These are phyloP conservation scores for Galemys pyrenaicus DNA, from an alignment of 2,113 vertebrate genomes.

Conservation along the genomic window DNA sequence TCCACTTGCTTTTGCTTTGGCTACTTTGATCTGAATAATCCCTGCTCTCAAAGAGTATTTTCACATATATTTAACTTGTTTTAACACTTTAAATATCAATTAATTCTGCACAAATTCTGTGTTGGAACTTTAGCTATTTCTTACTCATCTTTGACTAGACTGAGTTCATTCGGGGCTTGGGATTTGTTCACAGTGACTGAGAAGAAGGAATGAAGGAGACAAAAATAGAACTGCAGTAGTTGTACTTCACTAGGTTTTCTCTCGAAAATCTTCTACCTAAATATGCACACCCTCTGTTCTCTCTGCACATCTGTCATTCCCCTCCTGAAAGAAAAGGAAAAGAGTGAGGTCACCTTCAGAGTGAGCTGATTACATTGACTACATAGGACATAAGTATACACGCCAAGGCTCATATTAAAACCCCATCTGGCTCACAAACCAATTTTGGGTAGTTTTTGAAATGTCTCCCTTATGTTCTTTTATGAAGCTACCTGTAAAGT, in stretches of 20 bases:
- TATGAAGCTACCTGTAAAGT: neutral
- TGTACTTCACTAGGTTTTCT: neutral
- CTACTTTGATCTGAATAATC: neutral
- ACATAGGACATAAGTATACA: no score
- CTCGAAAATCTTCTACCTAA: neutral
- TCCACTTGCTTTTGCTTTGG: neutral
- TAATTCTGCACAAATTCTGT: neutral
- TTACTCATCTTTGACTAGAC: neutral
- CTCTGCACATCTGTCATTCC: no score
- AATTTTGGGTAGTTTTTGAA: neutral
- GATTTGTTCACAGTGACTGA: neutral
- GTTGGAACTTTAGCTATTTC: neutral
- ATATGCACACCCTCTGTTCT: neutral
- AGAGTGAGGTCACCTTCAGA: no score
- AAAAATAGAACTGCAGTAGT: neutral
- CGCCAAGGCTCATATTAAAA: no score
- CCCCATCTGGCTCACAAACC: no score
- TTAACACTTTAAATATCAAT: neutral
- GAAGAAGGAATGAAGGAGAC: neutral
- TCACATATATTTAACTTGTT: neutral
- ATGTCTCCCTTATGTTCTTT: neutral
- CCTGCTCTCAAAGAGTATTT: neutral
- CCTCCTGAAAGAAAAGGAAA: no score
- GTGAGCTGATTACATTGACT: no score
- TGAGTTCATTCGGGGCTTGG: neutral